These are phyloP conservation scores for Chrysocyon brachyurus DNA, from an alignment of 2,797 vertebrate genomes.

Conservation along the genomic window DNA sequence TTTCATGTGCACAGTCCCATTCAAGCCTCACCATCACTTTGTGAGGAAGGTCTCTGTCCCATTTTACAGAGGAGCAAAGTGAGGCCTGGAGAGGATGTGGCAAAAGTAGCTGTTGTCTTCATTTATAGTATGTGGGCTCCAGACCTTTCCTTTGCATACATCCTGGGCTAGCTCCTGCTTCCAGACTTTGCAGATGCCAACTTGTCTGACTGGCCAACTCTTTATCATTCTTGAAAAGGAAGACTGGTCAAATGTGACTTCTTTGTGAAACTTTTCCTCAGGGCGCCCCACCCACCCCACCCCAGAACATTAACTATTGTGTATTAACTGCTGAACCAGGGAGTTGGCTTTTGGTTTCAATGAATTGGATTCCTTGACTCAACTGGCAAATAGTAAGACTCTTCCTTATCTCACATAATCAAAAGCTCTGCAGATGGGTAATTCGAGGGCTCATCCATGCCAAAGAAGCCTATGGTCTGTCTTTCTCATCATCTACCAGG, in stretches of 20 bases:
- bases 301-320: background rate
- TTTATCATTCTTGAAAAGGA: background rate
- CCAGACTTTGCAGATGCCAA: background rate
- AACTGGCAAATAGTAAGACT: background rate
- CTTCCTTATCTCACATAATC: background rate
- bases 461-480: background rate
- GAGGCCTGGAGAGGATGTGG: background rate
- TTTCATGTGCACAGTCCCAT: background rate
- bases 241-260: background rate
- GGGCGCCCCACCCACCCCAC: background rate
- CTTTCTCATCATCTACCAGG: background rate
- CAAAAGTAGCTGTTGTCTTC: background rate
- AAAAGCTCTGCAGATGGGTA: background rate
- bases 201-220: background rate
- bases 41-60: background rate
- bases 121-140: background rate
- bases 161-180: background rate
- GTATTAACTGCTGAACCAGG: background rate
- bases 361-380: background rate
- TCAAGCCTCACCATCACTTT: background rate
- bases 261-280: conserved; percentile 17
- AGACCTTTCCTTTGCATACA: background rate
- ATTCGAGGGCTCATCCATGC: background rate
- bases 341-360: background rate
- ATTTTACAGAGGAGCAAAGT: background rate